Base-by-base conservation (phyloP, 2,888 invertebrate species). In the Aleiodes alternator region DNA sequence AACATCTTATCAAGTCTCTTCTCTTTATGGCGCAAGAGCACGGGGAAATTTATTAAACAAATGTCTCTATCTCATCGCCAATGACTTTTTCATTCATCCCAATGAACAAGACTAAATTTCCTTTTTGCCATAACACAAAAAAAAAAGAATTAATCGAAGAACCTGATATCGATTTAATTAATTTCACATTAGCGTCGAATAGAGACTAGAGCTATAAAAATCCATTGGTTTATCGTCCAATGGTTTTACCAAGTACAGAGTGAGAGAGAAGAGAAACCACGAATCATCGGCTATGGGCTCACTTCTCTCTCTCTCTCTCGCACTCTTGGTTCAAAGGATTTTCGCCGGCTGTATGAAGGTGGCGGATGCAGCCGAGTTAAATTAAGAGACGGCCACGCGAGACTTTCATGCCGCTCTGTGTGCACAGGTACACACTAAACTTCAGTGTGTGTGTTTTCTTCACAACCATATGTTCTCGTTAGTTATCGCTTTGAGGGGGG, bases 391-490 rank as follows among this genome's bases (percentile, higher is more conserved):
- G 61, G 72, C 72, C 61, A 61, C 72, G 48, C 59, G 50, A 29
- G 59, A 43, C 48, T 23, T 57, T 11, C 59, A 50, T 29, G 53
- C 61, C 31, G 31, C n/a, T 51, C 14, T 9, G 7, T 43, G 9
- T 43, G 43, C 43, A 43, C 59, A 61, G 55, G 69, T 68, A 68
- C 61, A 11, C 38, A 61, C 16, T 34, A 64, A 43, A 43, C 43
- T 43, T 9, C 7, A 7, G 9, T 43, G 9, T 43, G 9, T 43
- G 43, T 43, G 43, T 43, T 43, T 43, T 43, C 43, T 43, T 8
- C 51, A 31, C 48, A 29, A 29, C 14, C 78, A 81, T 83, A 80
- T 79, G 75, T 84, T 84, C 83, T 84, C 82, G 80, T 81, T 80
- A 81, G 81, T 83, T 84, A 84, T 84, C 84, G 78, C 72, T 68